Base-by-base conservation (phyloP, 2,888 invertebrate genomes). In the Ennomos fuscantarius region DNA sequence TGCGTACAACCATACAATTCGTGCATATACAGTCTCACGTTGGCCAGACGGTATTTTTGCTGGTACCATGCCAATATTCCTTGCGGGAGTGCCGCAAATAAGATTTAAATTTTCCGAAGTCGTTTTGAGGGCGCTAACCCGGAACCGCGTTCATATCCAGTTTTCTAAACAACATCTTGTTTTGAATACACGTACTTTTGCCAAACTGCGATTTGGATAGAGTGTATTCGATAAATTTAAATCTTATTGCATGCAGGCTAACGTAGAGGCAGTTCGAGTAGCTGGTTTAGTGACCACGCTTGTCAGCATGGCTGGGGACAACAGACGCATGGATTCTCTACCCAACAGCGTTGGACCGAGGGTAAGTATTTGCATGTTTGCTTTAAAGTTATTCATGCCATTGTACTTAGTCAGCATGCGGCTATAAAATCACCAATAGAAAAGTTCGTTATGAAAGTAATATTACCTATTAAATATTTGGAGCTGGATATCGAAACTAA, bases 261-360 rank as follows among this genome's bases (percentile, higher is more conserved):
- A 96, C 91, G 95, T 96, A 84, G 96, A 96, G 86, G 96, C 96
- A 77, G 96, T 96, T 61, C 93, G 96, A 74, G 96, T 96, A 78
- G 96, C 96, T 63, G 96, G 96, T 68, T 93, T 97, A 79, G 95
- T 96, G 79, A 96, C 96, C 72, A 96, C 96, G 72, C 94, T 96
- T 85, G 96, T 96, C 84, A 96, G 95, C 91, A 96, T 96, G 79
- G 95, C 96, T 60, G 95, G 95, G 45, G 94, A 94, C 93, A 84
- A 84, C 86, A 78, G 87, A 74, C 85, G 93, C 73, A 89, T 92
- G 93, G 88, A 90, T 75, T 84, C 88, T 53, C 82, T 91, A 68
- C 92, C 92, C 49, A 92, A 92, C 87, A 91, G 89, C 82, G 88
- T 91, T 60, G 93, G 93, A 86, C 93, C 93, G 39, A 86, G 93